phyloP scores from a whole-genome alignment of 2,797 vertebrate genomes.

The Anguilla megastoma region DNA sequence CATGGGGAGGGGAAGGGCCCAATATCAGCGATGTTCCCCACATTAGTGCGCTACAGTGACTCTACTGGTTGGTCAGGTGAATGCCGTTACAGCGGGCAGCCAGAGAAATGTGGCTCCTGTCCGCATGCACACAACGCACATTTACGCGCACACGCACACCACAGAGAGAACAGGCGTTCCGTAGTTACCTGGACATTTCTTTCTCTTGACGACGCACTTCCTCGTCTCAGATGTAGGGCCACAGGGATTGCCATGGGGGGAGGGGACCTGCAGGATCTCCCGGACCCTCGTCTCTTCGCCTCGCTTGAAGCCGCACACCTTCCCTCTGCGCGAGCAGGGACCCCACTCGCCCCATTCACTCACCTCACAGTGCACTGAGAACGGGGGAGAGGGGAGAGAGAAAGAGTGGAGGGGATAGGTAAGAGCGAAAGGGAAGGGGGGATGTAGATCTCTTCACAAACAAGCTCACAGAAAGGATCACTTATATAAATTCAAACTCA shows the following conservation, averaged over 20 bases:
- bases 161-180: background rate
- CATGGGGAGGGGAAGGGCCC: background rate
- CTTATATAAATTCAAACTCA: slow-evolving; percentile 11
- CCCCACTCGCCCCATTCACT: slow-evolving; percentile 92
- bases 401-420: background rate
- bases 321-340: slow-evolving; percentile 84
- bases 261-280: slow-evolving; percentile 83
- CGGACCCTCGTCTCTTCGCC: slow-evolving; percentile 88
- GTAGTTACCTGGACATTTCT: slow-evolving; percentile 85
- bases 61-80: background rate
- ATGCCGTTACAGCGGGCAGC: no score
- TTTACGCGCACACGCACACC: background rate
- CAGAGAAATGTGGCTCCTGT: background rate
- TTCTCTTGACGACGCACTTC: slow-evolving; percentile 88
- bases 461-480: background rate
- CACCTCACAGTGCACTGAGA: slow-evolving; percentile 90
- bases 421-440: background rate
- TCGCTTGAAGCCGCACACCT: slow-evolving; percentile 90
- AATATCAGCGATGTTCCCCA: background rate
- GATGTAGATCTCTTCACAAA: background rate
- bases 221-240: slow-evolving; percentile 83
- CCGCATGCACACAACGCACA: background rate
- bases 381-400: slow-evolving; percentile 15
- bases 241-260: slow-evolving; percentile 82
- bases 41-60: background rate